Percentiles rank a stretch among this genome's conserved stretches.
Conservation (phyloP, 2,888 invertebrate species). For the Pseudoips prasinana region DNA sequence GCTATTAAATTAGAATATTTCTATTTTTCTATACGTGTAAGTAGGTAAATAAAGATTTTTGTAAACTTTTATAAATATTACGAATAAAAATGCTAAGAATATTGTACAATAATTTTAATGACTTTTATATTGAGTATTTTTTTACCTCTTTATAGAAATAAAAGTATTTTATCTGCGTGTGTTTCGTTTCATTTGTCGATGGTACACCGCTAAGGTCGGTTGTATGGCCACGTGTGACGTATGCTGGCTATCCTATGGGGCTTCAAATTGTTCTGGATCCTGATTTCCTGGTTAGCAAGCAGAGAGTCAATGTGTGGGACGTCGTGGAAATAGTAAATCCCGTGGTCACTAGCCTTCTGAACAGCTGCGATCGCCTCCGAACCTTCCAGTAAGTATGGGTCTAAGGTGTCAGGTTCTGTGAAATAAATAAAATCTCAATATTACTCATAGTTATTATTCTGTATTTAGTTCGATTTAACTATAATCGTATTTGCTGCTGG, state of each 20-base stretch:
- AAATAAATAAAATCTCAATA: conserved; percentile 6
- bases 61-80: no score
- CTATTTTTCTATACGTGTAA: no score
- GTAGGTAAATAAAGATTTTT: no score
- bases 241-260: conserved; percentile 84
- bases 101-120: conserved; percentile 2
- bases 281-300: conserved; percentile 81
- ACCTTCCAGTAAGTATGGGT: conserved; percentile 83
- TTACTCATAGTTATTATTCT: no score
- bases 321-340: conserved; percentile 83
- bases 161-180: conserved; percentile 32
- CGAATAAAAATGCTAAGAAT: no score
- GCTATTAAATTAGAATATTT: no score
- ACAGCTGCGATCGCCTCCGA: conserved; percentile 81
- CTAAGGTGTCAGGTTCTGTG: conserved; percentile 51
- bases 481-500: no score
- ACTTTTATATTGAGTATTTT: conserved; percentile 35
- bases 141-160: conserved; percentile 39
- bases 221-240: conserved; percentile 83
- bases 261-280: conserved; percentile 81
- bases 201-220: conserved; percentile 54
- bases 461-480: no score
- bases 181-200: conserved; percentile 32
- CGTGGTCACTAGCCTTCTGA: conserved; percentile 75
- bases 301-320: conserved; percentile 84